Conservation (phyloP, 2,888 invertebrate species). For the Drosophila mimica region DNA sequence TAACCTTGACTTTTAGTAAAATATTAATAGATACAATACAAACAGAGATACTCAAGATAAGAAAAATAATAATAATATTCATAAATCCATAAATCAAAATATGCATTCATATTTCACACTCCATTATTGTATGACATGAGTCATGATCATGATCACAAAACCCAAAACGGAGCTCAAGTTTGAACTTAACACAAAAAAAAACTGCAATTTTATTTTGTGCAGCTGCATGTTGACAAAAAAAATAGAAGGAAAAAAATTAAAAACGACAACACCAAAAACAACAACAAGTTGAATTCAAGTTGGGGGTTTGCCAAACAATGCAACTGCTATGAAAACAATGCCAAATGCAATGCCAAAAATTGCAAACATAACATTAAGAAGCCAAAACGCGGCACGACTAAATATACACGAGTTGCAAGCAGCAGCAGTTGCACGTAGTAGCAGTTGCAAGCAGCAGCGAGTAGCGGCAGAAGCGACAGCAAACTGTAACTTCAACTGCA, state of each 20-base stretch:
- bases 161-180: slow-evolving; percentile 5
- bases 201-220: slow-evolving; percentile 25
- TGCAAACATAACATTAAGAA: slow-evolving; percentile 57
- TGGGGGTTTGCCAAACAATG: slow-evolving; percentile 54
- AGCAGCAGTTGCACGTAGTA: slow-evolving; percentile 6
- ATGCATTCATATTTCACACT: not conserved
- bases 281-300: slow-evolving; percentile 34
- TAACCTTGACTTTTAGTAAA: not conserved
- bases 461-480: slow-evolving; percentile 32
- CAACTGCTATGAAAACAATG: slow-evolving; percentile 59
- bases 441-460: slow-evolving; percentile 14
- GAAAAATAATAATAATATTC: not conserved
- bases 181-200: slow-evolving; percentile 14
- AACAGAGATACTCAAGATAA: not conserved
- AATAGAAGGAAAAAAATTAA: not conserved
- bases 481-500: slow-evolving; percentile 24
- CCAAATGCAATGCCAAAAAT: slow-evolving; percentile 65
- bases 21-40: not conserved
- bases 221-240: slow-evolving; percentile 37
- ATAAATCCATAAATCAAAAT: not conserved
- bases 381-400: slow-evolving; percentile 53
- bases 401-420: slow-evolving; percentile 34
- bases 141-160: slow-evolving; percentile 47
- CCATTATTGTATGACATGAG: slow-evolving; percentile 5
- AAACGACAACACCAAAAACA: slow-evolving; percentile 3